A percentile compares a stretch with the other conserved stretches of the same genome.
phyloP scores from a whole-genome alignment of 2,797 vertebrate genomes.

The Aeoliscus strigatus region DNA sequence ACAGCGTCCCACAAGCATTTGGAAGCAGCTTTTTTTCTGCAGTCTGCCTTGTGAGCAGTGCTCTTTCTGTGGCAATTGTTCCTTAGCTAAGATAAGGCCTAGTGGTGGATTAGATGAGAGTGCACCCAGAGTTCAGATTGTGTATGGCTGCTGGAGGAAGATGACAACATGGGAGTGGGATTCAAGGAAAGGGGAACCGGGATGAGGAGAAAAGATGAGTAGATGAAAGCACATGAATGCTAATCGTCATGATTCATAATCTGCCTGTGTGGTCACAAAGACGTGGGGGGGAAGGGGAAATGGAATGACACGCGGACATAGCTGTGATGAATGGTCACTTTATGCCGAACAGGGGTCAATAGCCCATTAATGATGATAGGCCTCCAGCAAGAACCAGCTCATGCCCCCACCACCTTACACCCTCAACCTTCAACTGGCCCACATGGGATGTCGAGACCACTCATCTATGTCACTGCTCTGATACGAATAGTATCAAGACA shows the following conservation, averaged over 20 bases:
- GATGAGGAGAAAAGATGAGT: constrained; percentile 20
- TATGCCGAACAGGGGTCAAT: constrained; percentile 66
- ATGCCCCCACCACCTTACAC: constrained; percentile 24
- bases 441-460: constrained; percentile 38
- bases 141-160: constrained; percentile 29
- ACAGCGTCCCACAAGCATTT: constrained; percentile 37
- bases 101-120: constrained; percentile 64
- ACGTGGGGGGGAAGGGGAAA: constrained; percentile 2
- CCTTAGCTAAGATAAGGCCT: constrained; percentile 61
- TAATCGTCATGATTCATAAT: constrained; percentile 36
- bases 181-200: constrained; percentile 34
- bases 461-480: constrained; percentile 40
- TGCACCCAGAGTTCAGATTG: constrained; percentile 74
- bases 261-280: constrained; percentile 45
- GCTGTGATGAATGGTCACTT: constrained; percentile 70
- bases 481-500: constrained; percentile 16
- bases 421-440: constrained; percentile 39
- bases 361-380: constrained; percentile 70
- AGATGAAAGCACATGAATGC: constrained; percentile 9
- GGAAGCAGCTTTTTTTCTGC: constrained; percentile 54
- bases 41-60: constrained; percentile 44
- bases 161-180: constrained; percentile 33
- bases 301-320: constrained; percentile 55
- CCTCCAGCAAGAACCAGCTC: constrained; percentile 45
- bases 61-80: constrained; percentile 65